Evolutionary conservation across 2,113 vertebrate species (phyloP).

Genomic region (Todiramphus chloris): DNA sequence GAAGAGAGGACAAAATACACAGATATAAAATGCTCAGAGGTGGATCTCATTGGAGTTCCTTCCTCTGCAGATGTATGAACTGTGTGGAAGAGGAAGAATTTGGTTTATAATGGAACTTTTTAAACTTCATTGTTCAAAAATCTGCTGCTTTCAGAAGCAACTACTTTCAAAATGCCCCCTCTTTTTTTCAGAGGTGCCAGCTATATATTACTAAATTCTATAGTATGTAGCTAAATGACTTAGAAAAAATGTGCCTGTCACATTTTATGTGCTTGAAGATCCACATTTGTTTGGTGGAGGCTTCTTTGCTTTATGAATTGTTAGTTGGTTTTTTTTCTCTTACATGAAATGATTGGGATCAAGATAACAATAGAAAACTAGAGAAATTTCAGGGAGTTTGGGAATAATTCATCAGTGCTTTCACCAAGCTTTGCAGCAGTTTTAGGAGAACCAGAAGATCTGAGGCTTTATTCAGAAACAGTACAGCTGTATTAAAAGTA

Average conservation of each 20-base stretch:
- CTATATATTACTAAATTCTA: background rate
- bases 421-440: background rate
- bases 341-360: background rate
- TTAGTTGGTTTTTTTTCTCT: background rate
- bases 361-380: background rate
- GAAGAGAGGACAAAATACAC: background rate
- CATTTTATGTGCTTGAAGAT: background rate
- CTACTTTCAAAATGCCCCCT: background rate
- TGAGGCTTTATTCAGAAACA: background rate
- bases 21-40: background rate
- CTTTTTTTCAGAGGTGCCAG: background rate
- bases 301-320: background rate
- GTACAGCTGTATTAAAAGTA: background rate
- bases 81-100: background rate
- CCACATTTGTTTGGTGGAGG: rapidly evolving
- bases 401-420: background rate
- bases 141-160: background rate
- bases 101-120: background rate
- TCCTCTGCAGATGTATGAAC: background rate
- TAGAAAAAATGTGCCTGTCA: background rate
- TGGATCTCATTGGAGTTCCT: background rate
- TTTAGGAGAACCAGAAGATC: background rate
- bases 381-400: background rate
- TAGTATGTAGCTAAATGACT: background rate
- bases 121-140: background rate